Conservation (phyloP, 1,140 invertebrate genomes). For the Brachionus asplanchnoidis region DNA sequence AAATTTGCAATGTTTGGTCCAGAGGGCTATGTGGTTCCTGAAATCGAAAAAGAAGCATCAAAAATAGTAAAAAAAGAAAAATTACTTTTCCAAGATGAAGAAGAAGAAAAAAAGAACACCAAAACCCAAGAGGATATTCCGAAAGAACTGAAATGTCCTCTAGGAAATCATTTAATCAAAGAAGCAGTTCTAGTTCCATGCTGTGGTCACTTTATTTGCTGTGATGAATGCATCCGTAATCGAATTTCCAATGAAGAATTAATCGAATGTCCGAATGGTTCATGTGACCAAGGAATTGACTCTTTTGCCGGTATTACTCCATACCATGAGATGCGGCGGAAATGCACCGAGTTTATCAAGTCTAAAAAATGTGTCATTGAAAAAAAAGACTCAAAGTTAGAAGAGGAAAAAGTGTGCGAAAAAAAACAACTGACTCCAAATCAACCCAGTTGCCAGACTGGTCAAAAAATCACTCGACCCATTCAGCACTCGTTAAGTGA, state of each 20-base stretch:
- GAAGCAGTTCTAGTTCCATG: conserved; percentile 38
- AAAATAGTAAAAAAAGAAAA: conserved; percentile 40
- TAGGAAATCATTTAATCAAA: conserved; percentile 25
- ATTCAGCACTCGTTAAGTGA: conserved; percentile 7
- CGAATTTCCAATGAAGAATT: conserved; percentile 12
- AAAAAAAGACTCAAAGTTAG: too few relatives aligned
- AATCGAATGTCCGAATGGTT: conserved; percentile 28
- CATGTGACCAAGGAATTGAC: conserved; percentile 32
- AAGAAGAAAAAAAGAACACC: neutral
- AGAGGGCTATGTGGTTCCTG: conserved; percentile 17
- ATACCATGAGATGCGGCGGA: conserved; percentile 1
- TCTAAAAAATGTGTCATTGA: neutral
- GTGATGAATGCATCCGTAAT: conserved; percentile 25
- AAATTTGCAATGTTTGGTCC: conserved; percentile 36
- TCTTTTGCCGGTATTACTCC: conserved; percentile 8
- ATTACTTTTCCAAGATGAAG: neutral
- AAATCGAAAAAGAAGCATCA: conserved; percentile 17
- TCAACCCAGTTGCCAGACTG: neutral
- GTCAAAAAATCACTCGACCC: neutral
- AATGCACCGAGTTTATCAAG: conserved; percentile 1
- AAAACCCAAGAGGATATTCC: neutral
- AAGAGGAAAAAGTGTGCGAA: neutral
- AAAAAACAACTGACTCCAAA: neutral
- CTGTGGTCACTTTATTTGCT: conserved; percentile 38
- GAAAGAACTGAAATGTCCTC: neutral